Base-by-base conservation (phyloP, 2,888 invertebrate species). In the Clepsis dumicolana region DNA sequence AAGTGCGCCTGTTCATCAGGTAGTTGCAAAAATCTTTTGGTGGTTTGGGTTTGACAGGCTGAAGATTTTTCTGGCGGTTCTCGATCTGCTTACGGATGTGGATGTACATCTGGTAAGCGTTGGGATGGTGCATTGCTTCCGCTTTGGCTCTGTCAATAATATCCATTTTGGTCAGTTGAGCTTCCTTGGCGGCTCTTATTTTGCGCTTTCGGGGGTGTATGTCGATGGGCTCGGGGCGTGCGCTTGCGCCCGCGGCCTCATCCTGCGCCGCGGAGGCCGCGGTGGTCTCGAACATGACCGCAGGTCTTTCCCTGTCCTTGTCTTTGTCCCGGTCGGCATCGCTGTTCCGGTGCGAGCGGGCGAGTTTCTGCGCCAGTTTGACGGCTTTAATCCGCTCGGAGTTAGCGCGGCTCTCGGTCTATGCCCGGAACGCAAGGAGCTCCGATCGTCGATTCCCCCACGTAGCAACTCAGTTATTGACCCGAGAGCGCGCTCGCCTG, bases 21-120 rank as follows among this genome's bases (percentile, higher is more conserved):
- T 97, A 98, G 84, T 98, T 97, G 78, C 97, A 97, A 84, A 97
- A 98, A 52, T 97, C 97, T 84, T 97, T 96, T 0, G 98, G 98
- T n/a, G 97, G 97, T 84, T 98, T 97, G 0, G 98, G 98, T 78
- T 97, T 96, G 0, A 98, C 97, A 0, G 96, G 96, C 81, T 96
- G 96, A 71, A 97, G 88, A 64, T 95, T 95, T 80, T 95, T 95
- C 76, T 97, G 94, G 59, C 96, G 94, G 74, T 95, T 94, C 75
- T 96, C 96, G 75, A 97, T 96, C 94, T 96, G 96, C 86, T 96
- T 96, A 67, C 97, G 92, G 72, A 98, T 97, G 83, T 96, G 96
- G 68, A 97, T 92, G 84, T 95, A 98, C 89, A 97, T 94, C 85
- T 97, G 97, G 87, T 96, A 97, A 74, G 97, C 97, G 87, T 98